Evolutionary conservation across 2,113 vertebrate species (phyloP), one percentile per base, ranked within the genome.

Genomic region (Scalopus aquaticus): DNA sequence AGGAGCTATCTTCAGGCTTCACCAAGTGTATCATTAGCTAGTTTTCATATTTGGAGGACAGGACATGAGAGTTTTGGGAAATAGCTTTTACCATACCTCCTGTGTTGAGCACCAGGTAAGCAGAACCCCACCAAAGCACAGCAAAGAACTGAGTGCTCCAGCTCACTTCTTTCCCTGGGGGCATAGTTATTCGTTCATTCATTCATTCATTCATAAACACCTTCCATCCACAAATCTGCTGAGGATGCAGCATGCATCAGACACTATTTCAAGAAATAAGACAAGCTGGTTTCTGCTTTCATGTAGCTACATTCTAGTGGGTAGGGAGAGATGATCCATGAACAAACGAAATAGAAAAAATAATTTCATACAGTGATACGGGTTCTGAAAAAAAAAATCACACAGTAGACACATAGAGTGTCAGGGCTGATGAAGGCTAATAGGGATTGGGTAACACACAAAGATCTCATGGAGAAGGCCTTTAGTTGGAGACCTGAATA

Each of bases 1-100:
- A 44, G 26, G 69, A 93, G 32, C 76, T 81, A 6, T 80, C 39
- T 67, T 88, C 87, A 54, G 86, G 54, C 9, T 74, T 46, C 42
- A 60, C 69, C n/a, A 85, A 79, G 64, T 69, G 15, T 54, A 60
- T 74, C 67, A 16, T 76, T 58, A 82, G 73, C 49, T 85, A 37
- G 5, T 58, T 74, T 95, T 95, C 64, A n/a, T 67, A 51, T 90
- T 49, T 58, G 46, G 76, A 94, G 82, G 46, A 83, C 44, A 86
- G 39, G 30, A 16, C 28, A 44, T 51, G 64, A 80, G 49, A n/a
- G 22, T 39, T 91, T 86, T 82, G n/a, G 73, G 70, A 90, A 76
- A 1, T 64, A 67, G 30, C 37, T 70, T 84, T 30, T 54, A n/a
- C 8, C 12, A 30, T 30, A 39, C 60, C 56, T 26, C 15, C 37